Evolutionary conservation across 2,113 vertebrate species (phyloP), one percentile per base, ranked within the genome.

Genomic region (Xenopus laevis): DNA sequence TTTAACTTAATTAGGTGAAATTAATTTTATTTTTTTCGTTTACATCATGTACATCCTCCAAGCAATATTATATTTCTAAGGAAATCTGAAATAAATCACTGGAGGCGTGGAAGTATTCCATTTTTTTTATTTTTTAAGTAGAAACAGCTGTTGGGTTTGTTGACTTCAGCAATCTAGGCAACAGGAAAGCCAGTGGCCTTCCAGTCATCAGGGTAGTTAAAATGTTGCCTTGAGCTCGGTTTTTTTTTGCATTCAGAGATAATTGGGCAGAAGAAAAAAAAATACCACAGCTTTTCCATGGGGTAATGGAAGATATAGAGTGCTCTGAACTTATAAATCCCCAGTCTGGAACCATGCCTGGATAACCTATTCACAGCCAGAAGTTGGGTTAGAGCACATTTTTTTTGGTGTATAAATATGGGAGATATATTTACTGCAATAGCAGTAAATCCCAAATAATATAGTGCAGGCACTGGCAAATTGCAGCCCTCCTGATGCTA

Each of bases 91-190:
- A 40, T 40, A 40, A 71, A 87, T 89, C 84, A 89, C 86, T 82
- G 81, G 86, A 2, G 76, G 84, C 86, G 86, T 79, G 84, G 80
- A 83, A 88, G 86, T 88, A 91, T 91, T 89, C 23, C 23, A 27
- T 88, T 40, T 40, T 40, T 40, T 40, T 9, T 40, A 7, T 40
- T 90, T 86, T 86, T 84, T 91, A 92, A 91, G 86, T 86, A 92
- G 86, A 92, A 92, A 89, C 90, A 92, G 86, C 89, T 91, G 90
- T 81, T 83, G 1, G 57, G 82, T 79, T 64, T 1, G 82, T 86
- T 81, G 88, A 84, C 83, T 79, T 85, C 86, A 86, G 87, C 87
- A 88, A 88, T 83, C 84, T 83, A 84, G 89, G 88, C 87, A 88
- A 89, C 84, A 86, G 86, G 84, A 84, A 89, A 84, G 84, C 78